Evolutionary conservation across 2,888 invertebrate genomes (phyloP), one percentile per base, ranked within the genome.

Genomic region (Sarcophaga carnaria): DNA sequence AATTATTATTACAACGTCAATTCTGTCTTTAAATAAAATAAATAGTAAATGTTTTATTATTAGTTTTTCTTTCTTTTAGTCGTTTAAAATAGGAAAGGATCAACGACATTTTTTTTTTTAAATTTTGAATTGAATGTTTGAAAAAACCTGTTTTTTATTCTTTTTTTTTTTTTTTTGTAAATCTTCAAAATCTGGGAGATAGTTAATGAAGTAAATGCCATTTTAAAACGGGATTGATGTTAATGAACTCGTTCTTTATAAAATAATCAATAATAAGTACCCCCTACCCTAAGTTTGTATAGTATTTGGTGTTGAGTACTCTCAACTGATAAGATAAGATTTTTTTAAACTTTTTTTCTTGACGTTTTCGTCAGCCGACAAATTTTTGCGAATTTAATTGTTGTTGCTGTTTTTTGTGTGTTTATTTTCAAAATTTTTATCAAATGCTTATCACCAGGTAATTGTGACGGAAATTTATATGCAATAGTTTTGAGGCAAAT

Each of bases 181-280:
- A 37, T 37, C 37, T 37, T 37, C 37, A 37, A 37, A 37, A 37
- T 37, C 37, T 37, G 8, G 8, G 3, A 2, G 37, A 37, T 10
- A 1, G 2, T 37, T 37, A 37, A 37, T 37, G 10, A 10, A 37
- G 10, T 37, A 37, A 37, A 37, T 37, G 37, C 37, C 37, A 6
- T 37, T 37, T 37, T 64, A 64, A 79, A 79, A 76, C 81, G 87
- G 27, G 71, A 83, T 84, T 79, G 87, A 75, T 84, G 81, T 63
- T 84, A 87, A 74, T 84, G 87, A 81, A 70, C 75, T 71, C 74
- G 22, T 37, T 74, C 25, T 70, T 66, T 67, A 71, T 22, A 70
- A 62, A 67, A 47, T 25, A 60, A 64, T 22, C 14, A 25, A 22
- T 66, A 70, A 59, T 78, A 76, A 60, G 11, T 27, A 54, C 72